Conservation (phyloP, 2,113 vertebrate genomes). For the Acrocephalus arundinaceus region DNA sequence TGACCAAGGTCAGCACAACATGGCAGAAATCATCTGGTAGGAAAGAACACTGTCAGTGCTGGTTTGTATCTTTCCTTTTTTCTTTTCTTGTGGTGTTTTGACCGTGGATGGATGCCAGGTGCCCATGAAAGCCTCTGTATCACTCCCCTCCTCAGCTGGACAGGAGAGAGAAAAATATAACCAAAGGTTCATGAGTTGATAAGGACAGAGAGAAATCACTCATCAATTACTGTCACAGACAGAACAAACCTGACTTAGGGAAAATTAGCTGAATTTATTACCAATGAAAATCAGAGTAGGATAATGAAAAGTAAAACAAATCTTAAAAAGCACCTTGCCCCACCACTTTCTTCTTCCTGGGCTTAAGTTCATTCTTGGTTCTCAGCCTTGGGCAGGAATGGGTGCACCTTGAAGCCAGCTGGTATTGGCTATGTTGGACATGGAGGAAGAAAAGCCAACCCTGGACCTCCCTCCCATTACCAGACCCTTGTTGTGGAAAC, state of each 20-base stretch:
- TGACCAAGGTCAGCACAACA: slow-evolving; percentile 22
- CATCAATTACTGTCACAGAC: not conserved
- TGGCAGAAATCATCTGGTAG: not conserved
- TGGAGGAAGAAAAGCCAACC: not conserved
- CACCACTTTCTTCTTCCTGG: not conserved
- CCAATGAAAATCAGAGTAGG: not conserved
- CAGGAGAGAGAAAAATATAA: not conserved
- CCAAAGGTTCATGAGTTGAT: not conserved
- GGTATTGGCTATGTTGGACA: not conserved
- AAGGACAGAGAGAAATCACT: not conserved
- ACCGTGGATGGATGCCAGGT: not conserved
- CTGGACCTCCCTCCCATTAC: not conserved
- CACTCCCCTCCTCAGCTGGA: not conserved
- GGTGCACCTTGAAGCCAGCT: not conserved
- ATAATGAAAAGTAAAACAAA: not conserved
- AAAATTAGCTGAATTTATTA: not conserved
- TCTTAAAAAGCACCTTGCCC: not conserved
- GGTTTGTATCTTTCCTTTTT: not conserved
- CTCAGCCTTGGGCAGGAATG: not conserved
- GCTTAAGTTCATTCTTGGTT: not conserved
- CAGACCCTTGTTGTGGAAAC: not conserved
- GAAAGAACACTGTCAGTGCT: not conserved
- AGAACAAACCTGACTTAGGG: not conserved
- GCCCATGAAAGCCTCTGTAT: not conserved
- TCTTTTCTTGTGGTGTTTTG: not conserved